phyloP scores from a whole-genome alignment of 2,888 invertebrate species.

The Flexamia atlantica region DNA sequence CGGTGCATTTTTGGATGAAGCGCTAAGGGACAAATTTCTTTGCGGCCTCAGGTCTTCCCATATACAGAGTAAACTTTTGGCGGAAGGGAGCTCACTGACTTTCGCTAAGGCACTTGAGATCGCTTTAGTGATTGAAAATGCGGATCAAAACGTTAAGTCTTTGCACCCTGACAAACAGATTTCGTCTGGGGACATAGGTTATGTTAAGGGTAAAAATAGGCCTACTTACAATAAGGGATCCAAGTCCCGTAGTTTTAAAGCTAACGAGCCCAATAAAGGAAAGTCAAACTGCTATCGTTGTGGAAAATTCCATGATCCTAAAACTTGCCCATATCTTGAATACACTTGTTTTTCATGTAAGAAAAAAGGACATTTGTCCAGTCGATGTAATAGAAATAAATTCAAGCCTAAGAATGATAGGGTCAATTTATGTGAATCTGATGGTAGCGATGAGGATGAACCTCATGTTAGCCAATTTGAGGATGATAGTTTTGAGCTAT shows the following conservation, averaged over 20 bases:
- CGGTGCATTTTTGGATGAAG: background rate
- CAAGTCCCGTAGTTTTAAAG: background rate
- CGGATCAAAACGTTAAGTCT: background rate
- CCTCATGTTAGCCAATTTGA: background rate
- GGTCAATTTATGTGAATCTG: background rate
- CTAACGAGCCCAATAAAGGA: background rate
- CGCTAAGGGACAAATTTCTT: background rate
- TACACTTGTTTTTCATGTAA: background rate
- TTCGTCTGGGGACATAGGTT: background rate
- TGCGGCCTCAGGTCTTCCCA: background rate
- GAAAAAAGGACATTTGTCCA: slow-evolving; percentile 1
- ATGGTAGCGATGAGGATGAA: slow-evolving; percentile 32
- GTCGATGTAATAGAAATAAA: background rate
- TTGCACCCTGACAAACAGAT: background rate
- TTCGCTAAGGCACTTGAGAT: background rate
- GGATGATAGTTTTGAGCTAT: slow-evolving; percentile 5
- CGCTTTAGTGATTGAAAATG: background rate
- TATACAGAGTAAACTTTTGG: slow-evolving; percentile 23
- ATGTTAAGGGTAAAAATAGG: background rate
- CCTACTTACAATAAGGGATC: background rate
- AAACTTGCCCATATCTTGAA: background rate
- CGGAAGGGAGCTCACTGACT: background rate
- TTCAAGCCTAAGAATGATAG: background rate
- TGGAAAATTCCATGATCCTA: background rate
- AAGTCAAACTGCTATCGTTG: background rate